These are phyloP conservation scores for Hippolais icterina DNA, from an alignment of 2,113 vertebrate species.

Conservation along the genomic window DNA sequence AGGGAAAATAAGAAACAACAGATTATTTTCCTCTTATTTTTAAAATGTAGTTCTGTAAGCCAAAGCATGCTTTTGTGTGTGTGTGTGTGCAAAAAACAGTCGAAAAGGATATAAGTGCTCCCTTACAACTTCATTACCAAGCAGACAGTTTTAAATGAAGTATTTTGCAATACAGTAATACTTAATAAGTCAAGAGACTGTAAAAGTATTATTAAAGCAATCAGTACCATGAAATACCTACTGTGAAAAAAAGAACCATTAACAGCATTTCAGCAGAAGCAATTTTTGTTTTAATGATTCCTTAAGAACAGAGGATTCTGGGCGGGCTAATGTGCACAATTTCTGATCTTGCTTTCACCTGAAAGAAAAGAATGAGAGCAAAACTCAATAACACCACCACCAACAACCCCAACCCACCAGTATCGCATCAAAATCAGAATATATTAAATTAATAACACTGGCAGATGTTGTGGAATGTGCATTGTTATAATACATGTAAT, in stretches of 20 bases:
- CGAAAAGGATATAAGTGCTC: constrained; percentile 5
- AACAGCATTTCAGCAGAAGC: constrained; percentile 54
- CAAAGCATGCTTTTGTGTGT: neutral
- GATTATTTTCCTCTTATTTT: constrained; percentile 57
- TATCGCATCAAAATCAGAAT: neutral
- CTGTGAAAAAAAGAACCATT: constrained; percentile 22
- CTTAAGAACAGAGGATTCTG: constrained; percentile 47
- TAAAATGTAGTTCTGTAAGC: constrained; percentile 40
- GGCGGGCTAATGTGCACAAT: constrained; percentile 57
- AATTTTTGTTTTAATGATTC: constrained; percentile 65
- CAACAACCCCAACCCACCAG: neutral
- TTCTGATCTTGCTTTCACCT: constrained; percentile 40
- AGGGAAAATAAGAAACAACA: constrained; percentile 66
- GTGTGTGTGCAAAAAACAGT: neutral
- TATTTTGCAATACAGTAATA: constrained; percentile 46
- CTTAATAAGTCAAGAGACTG: constrained; percentile 51
- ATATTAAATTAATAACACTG: constrained; percentile 15
- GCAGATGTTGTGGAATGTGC: constrained; percentile 3
- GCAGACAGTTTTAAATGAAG: constrained; percentile 40
- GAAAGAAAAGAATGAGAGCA: neutral
- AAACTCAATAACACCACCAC: neutral
- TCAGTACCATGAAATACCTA: constrained; percentile 56
- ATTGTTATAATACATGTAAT: constrained; percentile 39
- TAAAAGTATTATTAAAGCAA: constrained; percentile 56
- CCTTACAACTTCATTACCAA: constrained; percentile 60